phyloP scores from a whole-genome alignment of 2,888 invertebrate species.

The Gortyna flavago region DNA sequence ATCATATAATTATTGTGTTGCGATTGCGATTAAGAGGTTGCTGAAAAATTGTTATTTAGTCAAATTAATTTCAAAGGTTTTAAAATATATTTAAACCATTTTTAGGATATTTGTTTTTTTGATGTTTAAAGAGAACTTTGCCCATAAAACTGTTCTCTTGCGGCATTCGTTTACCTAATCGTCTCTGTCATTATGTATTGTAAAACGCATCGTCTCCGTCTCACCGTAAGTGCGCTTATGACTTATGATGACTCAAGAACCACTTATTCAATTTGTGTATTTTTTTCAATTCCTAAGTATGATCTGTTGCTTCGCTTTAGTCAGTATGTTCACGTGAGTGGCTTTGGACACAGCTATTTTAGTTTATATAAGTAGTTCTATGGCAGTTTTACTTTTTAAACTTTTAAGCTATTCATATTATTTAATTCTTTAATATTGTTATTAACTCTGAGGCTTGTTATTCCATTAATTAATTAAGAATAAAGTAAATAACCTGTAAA shows the following conservation, averaged over 20 bases:
- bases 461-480: background rate
- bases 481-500: background rate
- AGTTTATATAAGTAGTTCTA: background rate
- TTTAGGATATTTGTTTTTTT: background rate
- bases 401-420: background rate
- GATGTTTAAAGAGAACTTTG: background rate
- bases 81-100: background rate
- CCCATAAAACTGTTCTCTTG: background rate
- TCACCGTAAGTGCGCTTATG: background rate
- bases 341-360: background rate
- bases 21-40: too few species aligned
- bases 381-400: background rate
- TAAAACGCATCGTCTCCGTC: background rate
- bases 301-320: background rate
- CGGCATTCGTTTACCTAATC: background rate
- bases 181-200: background rate
- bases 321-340: background rate
- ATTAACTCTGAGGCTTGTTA: background rate
- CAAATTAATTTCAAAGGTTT: background rate
- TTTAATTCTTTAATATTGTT: background rate
- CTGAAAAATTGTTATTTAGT: background rate
- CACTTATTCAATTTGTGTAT: conserved; percentile 21
- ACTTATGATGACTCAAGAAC: background rate
- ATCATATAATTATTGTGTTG: background rate
- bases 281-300: background rate